phyloP scores from a whole-genome alignment of 2,113 vertebrate genomes.

The Cyphomyrus discorhynchus region DNA sequence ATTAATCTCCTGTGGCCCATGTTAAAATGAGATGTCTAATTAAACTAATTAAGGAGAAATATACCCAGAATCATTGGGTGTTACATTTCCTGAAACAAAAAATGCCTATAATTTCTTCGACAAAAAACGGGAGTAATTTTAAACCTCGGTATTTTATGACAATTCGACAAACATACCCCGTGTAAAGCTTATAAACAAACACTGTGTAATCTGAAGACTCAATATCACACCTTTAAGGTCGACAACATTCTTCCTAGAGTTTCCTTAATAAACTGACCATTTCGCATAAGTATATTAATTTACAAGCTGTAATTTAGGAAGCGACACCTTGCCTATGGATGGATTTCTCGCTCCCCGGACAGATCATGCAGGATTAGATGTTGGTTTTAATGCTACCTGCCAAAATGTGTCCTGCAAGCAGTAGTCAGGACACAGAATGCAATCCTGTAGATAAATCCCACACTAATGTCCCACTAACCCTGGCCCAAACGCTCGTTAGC shows the following conservation, averaged over 20 bases:
- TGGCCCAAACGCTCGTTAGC: slow-evolving; percentile 4
- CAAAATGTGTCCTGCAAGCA: neutral
- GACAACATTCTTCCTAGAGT: neutral
- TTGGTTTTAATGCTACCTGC: neutral
- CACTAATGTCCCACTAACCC: slow-evolving; percentile 12
- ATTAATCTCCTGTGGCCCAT: slow-evolving; percentile 13
- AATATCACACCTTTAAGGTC: neutral
- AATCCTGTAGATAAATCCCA: slow-evolving; percentile 8
- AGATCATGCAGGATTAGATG: slow-evolving; percentile 32
- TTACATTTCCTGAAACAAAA: neutral
- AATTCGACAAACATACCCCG: neutral
- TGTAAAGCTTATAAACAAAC: neutral
- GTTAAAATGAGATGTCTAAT: slow-evolving; percentile 2
- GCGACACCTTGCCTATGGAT: neutral
- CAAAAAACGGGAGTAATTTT: neutral
- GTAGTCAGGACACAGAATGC: neutral
- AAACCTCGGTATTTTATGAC: neutral
- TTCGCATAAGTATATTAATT: neutral
- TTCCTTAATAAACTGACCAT: neutral
- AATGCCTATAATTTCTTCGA: neutral
- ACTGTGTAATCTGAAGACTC: neutral
- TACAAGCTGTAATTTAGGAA: neutral
- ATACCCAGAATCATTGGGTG: neutral
- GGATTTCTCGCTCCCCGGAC: slow-evolving; percentile 35
- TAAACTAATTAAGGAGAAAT: slow-evolving; percentile 13